phyloP scores from a whole-genome alignment of 2,888 invertebrate genomes.

The Graphium colonna region DNA sequence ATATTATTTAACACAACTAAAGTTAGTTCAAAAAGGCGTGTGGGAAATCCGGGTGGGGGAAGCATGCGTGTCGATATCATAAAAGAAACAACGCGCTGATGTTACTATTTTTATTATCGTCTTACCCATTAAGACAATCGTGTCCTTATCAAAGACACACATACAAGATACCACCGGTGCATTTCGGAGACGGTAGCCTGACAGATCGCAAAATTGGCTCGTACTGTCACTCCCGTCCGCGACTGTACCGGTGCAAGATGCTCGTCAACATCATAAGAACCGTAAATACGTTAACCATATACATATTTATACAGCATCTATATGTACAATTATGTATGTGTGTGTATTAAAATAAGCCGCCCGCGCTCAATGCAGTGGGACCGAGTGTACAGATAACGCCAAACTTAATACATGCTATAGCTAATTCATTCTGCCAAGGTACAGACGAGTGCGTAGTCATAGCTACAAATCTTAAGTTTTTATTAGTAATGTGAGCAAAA shows the following conservation, averaged over 20 bases:
- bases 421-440: no score
- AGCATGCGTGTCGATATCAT: no score
- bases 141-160: conserved; percentile 67
- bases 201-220: no score
- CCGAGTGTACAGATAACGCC: no score
- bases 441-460: no score
- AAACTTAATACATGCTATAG: no score
- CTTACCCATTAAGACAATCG: conserved; percentile 62
- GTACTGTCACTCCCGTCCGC: neutral
- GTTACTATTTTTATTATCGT: conserved; percentile 76
- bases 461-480: no score
- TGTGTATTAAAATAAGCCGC: conserved; percentile 48
- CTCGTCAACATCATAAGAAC: conserved; percentile 57
- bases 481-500: no score
- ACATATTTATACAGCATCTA: conserved; percentile 76
- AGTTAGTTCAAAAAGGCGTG: no score
- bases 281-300: conserved; percentile 61
- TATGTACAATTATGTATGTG: conserved; percentile 69
- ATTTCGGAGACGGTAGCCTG: conserved; percentile 11
- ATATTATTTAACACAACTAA: no score
- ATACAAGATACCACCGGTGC: conserved; percentile 54
- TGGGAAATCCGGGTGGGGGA: no score
- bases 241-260: conserved; percentile 44
- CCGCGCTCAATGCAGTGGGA: neutral
- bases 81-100: conserved; percentile 56